Evolutionary conservation across 2,888 invertebrate species (phyloP).

Genomic region (Cataglyphis livida): DNA sequence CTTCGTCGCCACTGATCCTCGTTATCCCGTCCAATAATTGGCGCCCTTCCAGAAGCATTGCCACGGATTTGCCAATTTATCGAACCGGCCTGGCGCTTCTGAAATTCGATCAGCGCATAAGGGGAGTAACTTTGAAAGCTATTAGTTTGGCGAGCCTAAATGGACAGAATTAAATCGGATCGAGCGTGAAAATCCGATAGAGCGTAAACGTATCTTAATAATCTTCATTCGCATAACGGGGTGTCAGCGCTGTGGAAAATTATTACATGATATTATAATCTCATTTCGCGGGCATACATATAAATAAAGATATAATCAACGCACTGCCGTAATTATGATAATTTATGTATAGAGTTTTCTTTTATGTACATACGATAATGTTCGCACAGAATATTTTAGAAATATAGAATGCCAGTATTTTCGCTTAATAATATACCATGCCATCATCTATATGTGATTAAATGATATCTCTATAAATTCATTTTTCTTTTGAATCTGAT

Average conservation of each 20-base stretch:
- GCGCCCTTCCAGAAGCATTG: slow-evolving; percentile 71
- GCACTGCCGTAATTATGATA: slow-evolving; percentile 31
- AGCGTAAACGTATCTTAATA: slow-evolving; percentile 52
- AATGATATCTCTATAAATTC: background rate
- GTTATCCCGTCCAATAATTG: slow-evolving; percentile 76
- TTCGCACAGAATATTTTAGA: background rate
- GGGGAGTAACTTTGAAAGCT: slow-evolving; percentile 60
- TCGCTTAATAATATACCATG: background rate
- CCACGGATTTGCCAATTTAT: slow-evolving; percentile 70
- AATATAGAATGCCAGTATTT: background rate
- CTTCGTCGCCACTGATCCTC: slow-evolving; percentile 73
- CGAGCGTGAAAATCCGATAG: slow-evolving; percentile 52
- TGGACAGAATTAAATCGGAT: slow-evolving; percentile 55
- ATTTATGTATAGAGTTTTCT: slow-evolving; percentile 16
- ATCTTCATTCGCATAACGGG: slow-evolving; percentile 31
- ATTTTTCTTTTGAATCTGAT: background rate
- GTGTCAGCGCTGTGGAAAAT: slow-evolving; percentile 33
- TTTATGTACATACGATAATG: slow-evolving; percentile 1
- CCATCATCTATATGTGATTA: background rate
- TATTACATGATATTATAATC: slow-evolving; percentile 45
- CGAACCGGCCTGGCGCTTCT: slow-evolving; percentile 64
- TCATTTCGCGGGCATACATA: slow-evolving; percentile 20
- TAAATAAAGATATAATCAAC: slow-evolving; percentile 24
- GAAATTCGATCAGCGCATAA: slow-evolving; percentile 64
- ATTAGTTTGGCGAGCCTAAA: slow-evolving; percentile 56